Conservation (phyloP, 2,113 vertebrate species). For the Oryzias curvinotus region DNA sequence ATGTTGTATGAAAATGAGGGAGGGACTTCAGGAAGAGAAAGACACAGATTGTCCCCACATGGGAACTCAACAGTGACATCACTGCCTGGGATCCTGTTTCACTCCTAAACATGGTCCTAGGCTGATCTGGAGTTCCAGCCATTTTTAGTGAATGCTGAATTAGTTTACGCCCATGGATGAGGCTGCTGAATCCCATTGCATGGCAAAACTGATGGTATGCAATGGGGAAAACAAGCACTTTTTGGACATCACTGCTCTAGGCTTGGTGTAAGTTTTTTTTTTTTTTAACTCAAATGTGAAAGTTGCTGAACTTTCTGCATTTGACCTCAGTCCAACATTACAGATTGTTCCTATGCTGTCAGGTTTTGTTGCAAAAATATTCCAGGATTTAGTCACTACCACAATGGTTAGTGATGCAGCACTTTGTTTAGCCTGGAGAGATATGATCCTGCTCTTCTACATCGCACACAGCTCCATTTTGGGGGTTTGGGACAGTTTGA, state of each 20-base stretch:
- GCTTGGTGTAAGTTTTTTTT: not conserved
- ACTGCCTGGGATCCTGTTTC: conserved; percentile 2
- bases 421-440: conserved; percentile 26
- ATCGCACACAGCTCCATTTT: not conserved
- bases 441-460: not conserved
- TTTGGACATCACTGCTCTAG: not conserved
- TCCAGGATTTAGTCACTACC: not conserved
- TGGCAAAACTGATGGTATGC: not conserved
- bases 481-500: conserved; percentile 14
- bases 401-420: conserved; percentile 1
- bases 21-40: conserved; percentile 10
- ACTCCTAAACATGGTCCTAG: not conserved
- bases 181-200: conserved; percentile 24
- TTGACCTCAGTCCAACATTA: not conserved
- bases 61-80: conserved; percentile 46
- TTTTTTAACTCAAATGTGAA: not conserved
- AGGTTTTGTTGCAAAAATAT: not conserved
- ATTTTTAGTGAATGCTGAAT: conserved; percentile 9
- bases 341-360: not conserved
- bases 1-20: not conserved
- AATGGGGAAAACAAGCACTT: not conserved
- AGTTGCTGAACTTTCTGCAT: conserved; percentile 1
- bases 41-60: conserved; percentile 25
- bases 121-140: not conserved
- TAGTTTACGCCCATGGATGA: conserved; percentile 16